Conservation (phyloP, 2,113 vertebrate species). For the Mormyrus lacerda region DNA sequence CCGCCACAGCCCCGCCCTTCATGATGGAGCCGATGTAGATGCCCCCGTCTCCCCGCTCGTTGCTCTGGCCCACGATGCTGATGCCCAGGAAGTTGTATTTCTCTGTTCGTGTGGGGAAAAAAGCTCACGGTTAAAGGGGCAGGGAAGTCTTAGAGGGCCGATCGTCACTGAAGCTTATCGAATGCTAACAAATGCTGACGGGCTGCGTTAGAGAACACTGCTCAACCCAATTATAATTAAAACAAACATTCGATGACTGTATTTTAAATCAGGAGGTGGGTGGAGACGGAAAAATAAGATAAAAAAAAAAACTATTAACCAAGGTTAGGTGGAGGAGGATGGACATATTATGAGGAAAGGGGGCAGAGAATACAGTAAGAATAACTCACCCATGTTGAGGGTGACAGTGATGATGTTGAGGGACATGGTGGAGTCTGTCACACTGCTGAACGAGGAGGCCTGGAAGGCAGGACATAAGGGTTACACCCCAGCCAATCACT, state of each 20-base stretch:
- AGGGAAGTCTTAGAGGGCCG: not conserved
- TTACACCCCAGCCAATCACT: not conserved
- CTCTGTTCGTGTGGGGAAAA: conserved; percentile 50
- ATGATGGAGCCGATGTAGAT: conserved; percentile 91
- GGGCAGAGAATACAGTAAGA: not conserved
- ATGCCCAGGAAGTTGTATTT: conserved; percentile 90
- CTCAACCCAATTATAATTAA: not conserved
- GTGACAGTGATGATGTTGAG: conserved; percentile 87
- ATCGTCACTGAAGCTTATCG: not conserved
- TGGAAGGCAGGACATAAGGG: conserved; percentile 28
- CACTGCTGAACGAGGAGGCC: conserved; percentile 83
- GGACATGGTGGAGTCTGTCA: conserved; percentile 86
- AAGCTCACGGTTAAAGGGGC: no score
- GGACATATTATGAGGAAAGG: not conserved
- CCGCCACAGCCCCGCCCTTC: conserved; percentile 84
- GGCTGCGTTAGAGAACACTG: not conserved
- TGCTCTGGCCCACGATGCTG: conserved; percentile 86
- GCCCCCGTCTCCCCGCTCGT: conserved; percentile 78
- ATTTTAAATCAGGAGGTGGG: not conserved
- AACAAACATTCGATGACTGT: not conserved
- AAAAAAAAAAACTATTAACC: not conserved
- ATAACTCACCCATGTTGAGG: conserved; percentile 80
- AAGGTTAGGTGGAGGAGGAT: not conserved
- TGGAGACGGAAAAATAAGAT: not conserved
- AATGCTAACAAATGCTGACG: not conserved